Base-by-base conservation (phyloP, 2,113 vertebrate species). In the Callithrix jacchus region DNA sequence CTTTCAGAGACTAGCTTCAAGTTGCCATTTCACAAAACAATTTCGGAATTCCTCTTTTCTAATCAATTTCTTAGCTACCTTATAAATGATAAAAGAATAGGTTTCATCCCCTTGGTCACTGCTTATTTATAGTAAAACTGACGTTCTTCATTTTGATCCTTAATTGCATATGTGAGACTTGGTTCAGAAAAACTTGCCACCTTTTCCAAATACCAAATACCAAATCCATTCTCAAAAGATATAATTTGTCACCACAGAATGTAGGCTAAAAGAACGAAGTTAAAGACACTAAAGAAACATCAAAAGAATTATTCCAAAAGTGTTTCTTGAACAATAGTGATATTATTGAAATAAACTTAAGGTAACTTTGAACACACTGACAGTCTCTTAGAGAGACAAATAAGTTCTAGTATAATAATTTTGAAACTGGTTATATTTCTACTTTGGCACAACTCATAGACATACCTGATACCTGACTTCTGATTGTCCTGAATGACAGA, bases 261-360 rank as follows among this genome's bases (percentile, higher is more conserved):
- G 17, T 32, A 95, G 5, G 4, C 80, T 91, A 82, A 91, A 96
- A 96, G 61, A 95, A 93, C 37, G 30, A 88, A 4, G 30, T 68
- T 84, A 54, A 94, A 90, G n/a, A 54, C 13, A 81, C 20, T 77
- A 77, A 86, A 87, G 64, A 93, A 82, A 89, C 64, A 17, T 23
- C 66, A 47, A 94, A 92, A 42, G 32, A 81, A 77, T 14, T 27
- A 3, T 52, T 86, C 80, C 61, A 77, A 71, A 96, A 66, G 70
- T 93, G 30, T 52, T 93, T 93, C 40, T 40, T 79, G 37, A 96
- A 82, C 10, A 71, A 54, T 47, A 89, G 58, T 77, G 16, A 74
- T 27, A 93, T 92, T 96, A 68, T 4, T 95, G 6, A 91, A 95
- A 91, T 82, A 93, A 95, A 88, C 77, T 93, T 27, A 88, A 74